Percentiles rank a stretch among this genome's conserved stretches.
Conservation (phyloP, 2,888 invertebrate species). For the Molorchus minor region DNA sequence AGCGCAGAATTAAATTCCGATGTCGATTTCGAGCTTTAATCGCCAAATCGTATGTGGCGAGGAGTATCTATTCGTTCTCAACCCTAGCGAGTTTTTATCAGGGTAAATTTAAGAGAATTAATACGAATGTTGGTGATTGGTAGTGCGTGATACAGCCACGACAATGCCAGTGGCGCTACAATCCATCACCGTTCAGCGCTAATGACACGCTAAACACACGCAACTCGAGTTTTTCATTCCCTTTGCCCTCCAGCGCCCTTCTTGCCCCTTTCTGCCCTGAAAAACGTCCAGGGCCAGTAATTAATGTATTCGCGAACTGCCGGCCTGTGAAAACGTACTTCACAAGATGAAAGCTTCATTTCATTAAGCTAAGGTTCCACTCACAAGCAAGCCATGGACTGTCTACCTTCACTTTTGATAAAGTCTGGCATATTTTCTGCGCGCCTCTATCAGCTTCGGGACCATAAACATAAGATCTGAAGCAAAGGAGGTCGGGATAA, state of each 20-base stretch:
- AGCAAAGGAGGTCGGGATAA: too few relatives aligned
- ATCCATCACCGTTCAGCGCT: constrained; percentile 60
- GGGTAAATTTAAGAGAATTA: constrained; percentile 23
- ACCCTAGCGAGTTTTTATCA: constrained; percentile 9
- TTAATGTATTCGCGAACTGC: constrained; percentile 59
- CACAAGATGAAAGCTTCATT: constrained; percentile 38
- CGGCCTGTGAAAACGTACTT: constrained; percentile 57
- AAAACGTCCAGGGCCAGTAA: constrained; percentile 46
- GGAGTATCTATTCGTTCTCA: neutral
- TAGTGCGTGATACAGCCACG: constrained; percentile 60
- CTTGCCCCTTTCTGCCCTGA: constrained; percentile 40
- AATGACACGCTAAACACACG: constrained; percentile 62
- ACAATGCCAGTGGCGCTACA: constrained; percentile 60
- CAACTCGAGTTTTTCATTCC: constrained; percentile 51
- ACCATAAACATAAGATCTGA: too few relatives aligned
- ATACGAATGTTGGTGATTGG: constrained; percentile 51
- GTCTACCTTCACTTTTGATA: too few relatives aligned
- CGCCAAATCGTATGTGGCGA: neutral
- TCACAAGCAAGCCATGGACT: too few relatives aligned
- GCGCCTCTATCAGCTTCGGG: too few relatives aligned
- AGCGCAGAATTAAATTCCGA: too few relatives aligned
- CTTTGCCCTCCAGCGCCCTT: constrained; percentile 36
- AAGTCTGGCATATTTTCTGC: too few relatives aligned
- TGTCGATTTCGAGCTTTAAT: too few relatives aligned
- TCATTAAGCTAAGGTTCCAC: constrained; percentile 19